phyloP scores from a whole-genome alignment of 2,797 vertebrate genomes.

The Rhincodon typus region DNA sequence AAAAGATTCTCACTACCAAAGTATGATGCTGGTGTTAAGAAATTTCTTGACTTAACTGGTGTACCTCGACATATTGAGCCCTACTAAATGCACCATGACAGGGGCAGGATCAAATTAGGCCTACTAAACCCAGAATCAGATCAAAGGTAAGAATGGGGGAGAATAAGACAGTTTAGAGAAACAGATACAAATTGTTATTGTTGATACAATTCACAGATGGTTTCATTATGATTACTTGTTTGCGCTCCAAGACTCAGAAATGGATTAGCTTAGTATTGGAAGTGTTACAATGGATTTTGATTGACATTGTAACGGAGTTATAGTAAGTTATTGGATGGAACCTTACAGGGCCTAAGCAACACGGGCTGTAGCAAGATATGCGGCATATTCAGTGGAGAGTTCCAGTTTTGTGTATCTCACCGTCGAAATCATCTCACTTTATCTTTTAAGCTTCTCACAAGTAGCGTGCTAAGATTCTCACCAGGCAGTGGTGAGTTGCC shows the following conservation, averaged over 20 bases:
- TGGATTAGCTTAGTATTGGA: background rate
- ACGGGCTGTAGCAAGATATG: too few species aligned
- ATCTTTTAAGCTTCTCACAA: too few species aligned
- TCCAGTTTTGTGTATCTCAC: too few species aligned
- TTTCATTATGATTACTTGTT: background rate
- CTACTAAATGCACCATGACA: background rate
- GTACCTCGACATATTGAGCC: background rate
- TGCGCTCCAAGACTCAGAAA: background rate
- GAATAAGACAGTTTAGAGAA: background rate
- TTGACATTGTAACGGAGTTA: background rate
- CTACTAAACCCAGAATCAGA: background rate
- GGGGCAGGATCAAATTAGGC: background rate
- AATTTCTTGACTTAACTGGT: background rate
- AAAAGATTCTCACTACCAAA: background rate
- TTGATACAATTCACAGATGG: background rate
- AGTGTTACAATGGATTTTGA: background rate
- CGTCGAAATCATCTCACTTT: too few species aligned
- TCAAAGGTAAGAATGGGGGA: background rate
- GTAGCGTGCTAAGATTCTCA: too few species aligned
- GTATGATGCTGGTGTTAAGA: background rate
- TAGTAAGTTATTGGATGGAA: background rate
- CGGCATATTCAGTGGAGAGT: too few species aligned
- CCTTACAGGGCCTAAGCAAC: too few species aligned
- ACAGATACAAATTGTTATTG: background rate
- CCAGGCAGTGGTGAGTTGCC: too few species aligned